phyloP scores from a whole-genome alignment of 2,797 vertebrate genomes.

The Enteromius argenteus region DNA sequence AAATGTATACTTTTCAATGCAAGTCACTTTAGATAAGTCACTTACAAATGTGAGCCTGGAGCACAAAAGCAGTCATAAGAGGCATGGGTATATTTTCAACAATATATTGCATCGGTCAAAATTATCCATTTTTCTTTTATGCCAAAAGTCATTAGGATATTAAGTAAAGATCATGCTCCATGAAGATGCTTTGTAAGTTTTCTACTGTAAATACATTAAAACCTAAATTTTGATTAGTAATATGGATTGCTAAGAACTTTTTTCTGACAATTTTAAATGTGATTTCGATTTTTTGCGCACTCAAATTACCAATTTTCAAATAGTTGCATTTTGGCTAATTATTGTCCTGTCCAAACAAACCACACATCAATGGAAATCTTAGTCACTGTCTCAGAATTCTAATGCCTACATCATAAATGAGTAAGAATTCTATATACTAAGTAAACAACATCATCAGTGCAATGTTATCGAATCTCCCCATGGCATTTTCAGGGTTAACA shows the following conservation, averaged over 20 bases:
- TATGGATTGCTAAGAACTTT: not conserved
- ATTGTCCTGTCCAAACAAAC: not conserved
- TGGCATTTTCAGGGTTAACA: constrained; percentile 2
- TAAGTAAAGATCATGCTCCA: not conserved
- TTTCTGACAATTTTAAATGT: no score
- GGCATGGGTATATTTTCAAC: not conserved
- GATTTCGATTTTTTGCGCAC: not conserved
- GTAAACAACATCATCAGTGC: not conserved
- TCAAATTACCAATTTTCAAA: not conserved
- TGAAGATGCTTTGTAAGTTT: no score
- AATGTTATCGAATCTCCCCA: not conserved
- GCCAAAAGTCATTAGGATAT: not conserved
- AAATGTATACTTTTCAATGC: not conserved
- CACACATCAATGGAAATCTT: not conserved
- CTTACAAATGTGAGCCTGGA: not conserved
- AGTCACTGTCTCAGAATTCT: not conserved
- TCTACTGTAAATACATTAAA: no score
- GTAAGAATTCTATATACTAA: not conserved
- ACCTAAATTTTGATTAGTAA: not conserved
- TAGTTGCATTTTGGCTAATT: not conserved
- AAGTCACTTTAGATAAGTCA: not conserved
- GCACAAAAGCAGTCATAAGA: not conserved
- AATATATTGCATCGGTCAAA: not conserved
- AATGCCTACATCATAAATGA: not conserved
- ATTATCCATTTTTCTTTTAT: not conserved